Base-by-base conservation (phyloP, 2,888 invertebrate species). In the Prenolepis imparis region DNA sequence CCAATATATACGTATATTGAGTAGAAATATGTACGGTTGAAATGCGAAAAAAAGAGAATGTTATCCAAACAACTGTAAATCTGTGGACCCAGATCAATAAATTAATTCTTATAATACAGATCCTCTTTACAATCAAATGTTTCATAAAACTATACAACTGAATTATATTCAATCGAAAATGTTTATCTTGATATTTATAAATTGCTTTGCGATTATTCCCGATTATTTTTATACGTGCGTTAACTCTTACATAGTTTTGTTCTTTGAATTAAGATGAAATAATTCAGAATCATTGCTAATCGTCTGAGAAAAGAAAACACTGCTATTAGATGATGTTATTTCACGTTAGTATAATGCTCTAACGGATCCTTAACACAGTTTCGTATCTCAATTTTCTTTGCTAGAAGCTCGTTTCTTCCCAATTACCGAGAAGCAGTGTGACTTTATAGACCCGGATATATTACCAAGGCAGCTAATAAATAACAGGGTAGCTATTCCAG, bases 391-490 rank as follows among this genome's bases (percentile, higher is more conserved):
- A 89, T 89, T 88, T 89, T 82, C 86, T 82, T 84, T 84, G 82
- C 83, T 88, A 84, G 83, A 88, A 86, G 85, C 86, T 90, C 86
- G 85, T 90, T 91, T 90, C 89, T 90, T 92, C 89, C 91, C 93
- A 93, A 93, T 93, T 93, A 93, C 90, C 84, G 87, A 89, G 85
- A 74, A 85, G 70, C 74, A 88, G 88, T 86, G 86, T 89, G 90
- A 90, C 89, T 91, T 92, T 92, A 90, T 90, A 88, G 89, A 87
- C 87, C 87, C 83, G 90, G 91, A 92, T 92, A 92, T 92, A 92
- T 93, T 93, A 92, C 91, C 88, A 82, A 73, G 84, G 78, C 84
- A 88, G 77, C 86, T 91, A 91, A 92, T 93, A 93, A 93, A 93
- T 93, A 93, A 93, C 92, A 52, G 90, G 92, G 91, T 85, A 86